Conservation (phyloP, 2,888 invertebrate species). For the Mesorhabditis sp. region DNA sequence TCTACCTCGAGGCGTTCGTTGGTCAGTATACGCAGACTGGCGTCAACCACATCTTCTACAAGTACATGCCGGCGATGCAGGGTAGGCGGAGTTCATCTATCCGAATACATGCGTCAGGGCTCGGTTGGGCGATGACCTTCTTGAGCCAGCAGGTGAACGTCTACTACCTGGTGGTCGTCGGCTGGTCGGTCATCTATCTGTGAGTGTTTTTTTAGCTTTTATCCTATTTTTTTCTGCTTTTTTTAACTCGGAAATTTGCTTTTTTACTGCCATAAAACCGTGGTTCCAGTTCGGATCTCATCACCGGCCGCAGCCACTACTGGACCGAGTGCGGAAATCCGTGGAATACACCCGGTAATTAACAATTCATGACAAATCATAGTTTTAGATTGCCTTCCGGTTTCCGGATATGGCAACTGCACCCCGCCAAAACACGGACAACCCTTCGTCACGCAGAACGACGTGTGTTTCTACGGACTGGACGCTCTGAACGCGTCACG, state of each 20-base stretch:
- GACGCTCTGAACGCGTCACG: background rate
- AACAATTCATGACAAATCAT: background rate
- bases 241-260: background rate
- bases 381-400: background rate
- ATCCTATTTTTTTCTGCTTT: background rate
- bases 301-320: slow-evolving; percentile 12
- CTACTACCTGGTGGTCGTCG: slow-evolving; percentile 90
- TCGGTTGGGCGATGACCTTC: slow-evolving; percentile 86
- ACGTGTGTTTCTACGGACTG: background rate
- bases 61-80: background rate
- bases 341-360: slow-evolving; percentile 20
- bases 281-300: slow-evolving; percentile 29
- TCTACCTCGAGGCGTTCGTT: slow-evolving; percentile 57
- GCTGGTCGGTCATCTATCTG: slow-evolving; percentile 83
- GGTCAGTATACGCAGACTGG: slow-evolving; percentile 44
- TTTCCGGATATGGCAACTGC: background rate
- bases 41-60: background rate
- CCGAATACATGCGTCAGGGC: slow-evolving; percentile 61
- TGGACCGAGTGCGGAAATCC: slow-evolving; percentile 27
- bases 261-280: no score
- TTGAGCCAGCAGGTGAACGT: slow-evolving; percentile 91
- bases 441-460: background rate
- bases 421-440: background rate
- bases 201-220: background rate
- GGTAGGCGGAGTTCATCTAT: background rate